Percentiles rank a stretch among this genome's conserved stretches.
Evolutionary conservation across 2,113 vertebrate species (phyloP).

Genomic region (Catharus bicknelli): DNA sequence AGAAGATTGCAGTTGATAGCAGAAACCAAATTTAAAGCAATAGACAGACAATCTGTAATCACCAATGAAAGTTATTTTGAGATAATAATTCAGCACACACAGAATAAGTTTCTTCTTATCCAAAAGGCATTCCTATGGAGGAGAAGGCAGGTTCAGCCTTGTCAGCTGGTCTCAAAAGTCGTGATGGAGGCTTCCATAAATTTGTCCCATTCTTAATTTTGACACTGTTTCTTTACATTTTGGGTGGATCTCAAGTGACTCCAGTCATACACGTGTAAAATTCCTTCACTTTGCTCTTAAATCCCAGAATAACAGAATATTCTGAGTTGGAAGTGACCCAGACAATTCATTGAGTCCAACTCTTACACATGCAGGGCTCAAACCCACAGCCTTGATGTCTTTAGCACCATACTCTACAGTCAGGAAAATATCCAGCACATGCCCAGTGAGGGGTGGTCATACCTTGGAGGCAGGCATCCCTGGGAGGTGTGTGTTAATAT

Average conservation of each 20-base stretch:
- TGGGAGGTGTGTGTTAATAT: neutral
- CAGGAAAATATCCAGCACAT: neutral
- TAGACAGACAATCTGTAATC: neutral
- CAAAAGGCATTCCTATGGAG: accelerated
- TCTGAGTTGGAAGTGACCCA: neutral
- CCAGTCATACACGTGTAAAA: neutral
- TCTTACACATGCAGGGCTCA: accelerated
- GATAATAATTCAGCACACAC: neutral
- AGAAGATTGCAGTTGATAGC: neutral
- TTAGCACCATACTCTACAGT: neutral
- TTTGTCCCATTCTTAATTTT: neutral
- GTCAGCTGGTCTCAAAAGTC: neutral
- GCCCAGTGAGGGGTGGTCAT: neutral
- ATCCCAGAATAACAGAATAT: neutral
- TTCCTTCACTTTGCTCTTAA: neutral
- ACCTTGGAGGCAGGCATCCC: neutral
- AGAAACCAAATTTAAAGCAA: neutral
- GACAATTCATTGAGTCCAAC: accelerated
- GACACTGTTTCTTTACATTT: neutral
- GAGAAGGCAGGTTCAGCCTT: neutral
- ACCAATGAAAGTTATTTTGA: neutral
- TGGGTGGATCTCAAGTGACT: neutral
- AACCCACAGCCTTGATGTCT: accelerated
- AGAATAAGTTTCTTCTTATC: neutral
- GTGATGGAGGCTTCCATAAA: neutral